phyloP scores from a whole-genome alignment of 2,113 vertebrate genomes.

The Platycercus adscitus region DNA sequence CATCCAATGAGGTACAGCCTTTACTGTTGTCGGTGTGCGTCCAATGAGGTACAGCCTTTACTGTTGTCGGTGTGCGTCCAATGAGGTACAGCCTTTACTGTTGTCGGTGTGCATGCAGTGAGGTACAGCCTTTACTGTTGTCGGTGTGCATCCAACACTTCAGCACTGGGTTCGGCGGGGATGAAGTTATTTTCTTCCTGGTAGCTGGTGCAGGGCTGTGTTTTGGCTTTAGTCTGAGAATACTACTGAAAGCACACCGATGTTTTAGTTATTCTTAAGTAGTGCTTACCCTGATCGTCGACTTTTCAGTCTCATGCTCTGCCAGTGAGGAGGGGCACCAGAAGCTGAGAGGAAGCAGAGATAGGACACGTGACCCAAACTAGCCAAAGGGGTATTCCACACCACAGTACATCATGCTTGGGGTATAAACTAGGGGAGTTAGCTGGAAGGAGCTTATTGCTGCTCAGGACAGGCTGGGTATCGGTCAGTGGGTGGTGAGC shows the following conservation, averaged over 20 bases:
- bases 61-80: not conserved
- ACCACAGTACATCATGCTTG: not conserved
- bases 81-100: conserved; percentile 71
- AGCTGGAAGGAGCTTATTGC: not conserved
- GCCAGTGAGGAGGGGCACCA: not conserved
- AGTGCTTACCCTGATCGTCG: not conserved
- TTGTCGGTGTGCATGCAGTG: not conserved
- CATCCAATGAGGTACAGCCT: conserved; percentile 75
- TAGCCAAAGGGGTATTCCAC: not conserved
- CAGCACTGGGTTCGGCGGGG: not conserved
- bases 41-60: conserved; percentile 71
- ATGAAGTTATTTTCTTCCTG: not conserved
- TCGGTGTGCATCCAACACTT: not conserved
- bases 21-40: not conserved
- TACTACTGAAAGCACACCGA: not conserved
- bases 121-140: conserved; percentile 71
- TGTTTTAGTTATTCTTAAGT: not conserved
- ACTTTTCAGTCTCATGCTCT: not conserved
- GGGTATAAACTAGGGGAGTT: not conserved
- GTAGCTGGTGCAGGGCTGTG: not conserved
- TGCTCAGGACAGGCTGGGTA: not conserved
- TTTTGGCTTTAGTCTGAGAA: not conserved
- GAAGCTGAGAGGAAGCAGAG: not conserved
- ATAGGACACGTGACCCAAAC: not conserved
- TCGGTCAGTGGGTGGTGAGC: not conserved